These are phyloP conservation scores for Schizaphis graminum DNA, from an alignment of 2,888 invertebrate species.

Conservation along the genomic window DNA sequence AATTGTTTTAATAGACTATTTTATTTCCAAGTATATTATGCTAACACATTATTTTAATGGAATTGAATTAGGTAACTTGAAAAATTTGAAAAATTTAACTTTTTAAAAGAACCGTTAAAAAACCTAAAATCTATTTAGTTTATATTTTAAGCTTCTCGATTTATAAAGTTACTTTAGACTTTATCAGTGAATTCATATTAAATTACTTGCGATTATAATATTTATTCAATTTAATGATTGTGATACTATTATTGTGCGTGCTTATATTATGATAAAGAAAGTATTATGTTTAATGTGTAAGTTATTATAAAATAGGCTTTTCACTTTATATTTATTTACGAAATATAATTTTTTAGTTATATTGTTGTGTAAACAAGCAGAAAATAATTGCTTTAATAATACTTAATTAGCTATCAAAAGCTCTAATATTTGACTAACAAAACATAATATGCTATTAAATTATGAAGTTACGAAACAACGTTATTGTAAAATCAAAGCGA, in stretches of 20 bases:
- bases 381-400: background rate
- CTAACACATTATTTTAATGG: background rate
- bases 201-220: background rate
- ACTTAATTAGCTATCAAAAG: background rate
- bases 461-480: background rate
- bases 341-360: background rate
- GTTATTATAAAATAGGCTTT: background rate
- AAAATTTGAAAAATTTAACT: too few relatives aligned
- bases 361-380: background rate
- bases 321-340: background rate
- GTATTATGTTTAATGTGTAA: background rate
- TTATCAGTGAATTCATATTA: background rate
- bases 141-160: background rate
- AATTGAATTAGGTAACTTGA: background rate
- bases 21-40: background rate
- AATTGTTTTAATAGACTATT: background rate
- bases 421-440: background rate
- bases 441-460: background rate
- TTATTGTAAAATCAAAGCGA: background rate
- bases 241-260: background rate
- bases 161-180: background rate
- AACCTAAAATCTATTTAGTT: too few relatives aligned
- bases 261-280: background rate
- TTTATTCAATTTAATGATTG: background rate
- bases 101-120: background rate